Evolutionary conservation across 1,140 invertebrate genomes (phyloP), one percentile per base, ranked within the genome.

Genomic region (Gonioctena quinquepunctata): DNA sequence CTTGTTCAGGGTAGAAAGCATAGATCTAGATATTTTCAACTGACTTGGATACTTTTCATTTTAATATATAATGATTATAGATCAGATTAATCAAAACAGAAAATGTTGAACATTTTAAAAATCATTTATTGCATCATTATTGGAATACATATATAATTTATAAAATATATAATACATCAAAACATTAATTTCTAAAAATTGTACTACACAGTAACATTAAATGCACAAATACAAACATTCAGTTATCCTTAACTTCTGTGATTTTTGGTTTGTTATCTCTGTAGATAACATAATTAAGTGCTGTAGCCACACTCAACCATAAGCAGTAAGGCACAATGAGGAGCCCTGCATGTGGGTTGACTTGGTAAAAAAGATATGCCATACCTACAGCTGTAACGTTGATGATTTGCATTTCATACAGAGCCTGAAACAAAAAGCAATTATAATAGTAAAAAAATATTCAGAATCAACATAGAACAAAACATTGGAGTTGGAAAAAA

Each of bases 241-340:
- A 42, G 33, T 42, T 42, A 42, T 68, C 65, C 22, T 72, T 66
- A 6, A 75, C 23, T 66, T 75, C 74, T 18, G 64, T 71, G n/a
- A 71, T 75, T 68, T 69, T 77, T 52, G 69, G 23, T n/a, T 61
- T 61, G 75, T 92, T 91, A 71, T 92, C 87, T 78, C 86, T 88
- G 85, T 90, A 93, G 50, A 94, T 86, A 23, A 81, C 84, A 70
- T 90, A 92, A 68, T 89, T 91, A 0, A 94, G 82, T 1, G 86
- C 84, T 33, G 87, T 84, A 8, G 93, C 93, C 64, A 93, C 86
- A 2, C 88, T 86, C n/a, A 90, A 80, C 93, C 94, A 96, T 1
- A 87, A 88, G 2, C 94, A 78, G 79, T 96, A 96, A 0, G 94
- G 94, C 33, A 93, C 60, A 80, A 94, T 87, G 13, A 96, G 77